Evolutionary conservation across 2,888 invertebrate species (phyloP), one percentile per base, ranked within the genome.

Genomic region (Rapana venosa): DNA sequence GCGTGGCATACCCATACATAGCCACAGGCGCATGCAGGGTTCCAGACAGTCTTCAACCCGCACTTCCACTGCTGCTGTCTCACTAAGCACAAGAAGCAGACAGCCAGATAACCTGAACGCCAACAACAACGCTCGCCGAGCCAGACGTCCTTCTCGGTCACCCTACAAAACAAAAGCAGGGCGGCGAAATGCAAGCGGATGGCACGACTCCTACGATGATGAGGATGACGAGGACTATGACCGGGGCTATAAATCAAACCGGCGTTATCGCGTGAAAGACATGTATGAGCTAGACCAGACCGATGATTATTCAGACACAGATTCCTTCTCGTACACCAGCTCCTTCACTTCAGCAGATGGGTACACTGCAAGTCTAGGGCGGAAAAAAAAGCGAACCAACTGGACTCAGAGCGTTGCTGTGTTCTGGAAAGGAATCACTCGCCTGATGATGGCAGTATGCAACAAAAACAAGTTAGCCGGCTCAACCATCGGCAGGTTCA

Each of bases 71-170:
- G 61, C 32, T 30, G 58, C 58, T 17, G 79, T 61, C 61, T 61
- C 81, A n/a, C 26, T 81, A 20, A 70, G 56, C 15, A 2, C 56
- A 22, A 87, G 15, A 32, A n/a, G 22, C 30, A 81, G 47, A 8
- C 56, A 74, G 32, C 32, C 17, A 1, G 81, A 88, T 17, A 58
- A 74, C 2, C 26, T 56, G 1, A 85, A 89, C 70, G 8, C 32
- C 47, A 89, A 85, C 85, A 89, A 89, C 36, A 89, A 70, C 74
- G 89, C 89, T 85, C 74, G 84, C 5, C 36, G 26, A 22, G 47
- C 13, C 35, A 88, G 66, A 61, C 81, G 32, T 22, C 15, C 20
- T 17, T 30, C 56, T 1, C 61, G 58, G 47, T 81, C n/a, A 32
- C 81, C 61, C 17, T 32, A 13, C 30, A 85, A 47, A 20, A 8